Conservation (phyloP, 2,797 vertebrate genomes). For the Champsocephalus gunnari region DNA sequence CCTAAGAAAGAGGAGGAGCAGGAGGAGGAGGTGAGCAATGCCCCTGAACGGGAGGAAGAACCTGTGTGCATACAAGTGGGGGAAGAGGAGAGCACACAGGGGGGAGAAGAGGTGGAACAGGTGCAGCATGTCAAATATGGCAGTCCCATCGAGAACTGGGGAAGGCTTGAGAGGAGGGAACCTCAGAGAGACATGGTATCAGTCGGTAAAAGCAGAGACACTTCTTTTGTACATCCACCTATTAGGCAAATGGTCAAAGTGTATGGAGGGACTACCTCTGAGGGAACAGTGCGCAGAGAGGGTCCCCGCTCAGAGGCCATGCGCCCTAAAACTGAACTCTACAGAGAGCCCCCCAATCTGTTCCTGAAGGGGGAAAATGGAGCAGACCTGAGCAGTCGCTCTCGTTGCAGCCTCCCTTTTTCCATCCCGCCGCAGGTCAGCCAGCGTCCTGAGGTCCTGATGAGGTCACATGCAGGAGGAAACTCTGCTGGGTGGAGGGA, state of each 20-base stretch:
- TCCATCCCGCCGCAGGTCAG: constrained; percentile 70
- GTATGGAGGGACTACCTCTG: constrained; percentile 64
- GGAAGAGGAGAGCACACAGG: constrained; percentile 52
- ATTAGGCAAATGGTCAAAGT: constrained; percentile 73
- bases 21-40: constrained; percentile 46
- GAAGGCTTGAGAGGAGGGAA: constrained; percentile 64
- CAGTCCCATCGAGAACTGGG: constrained; percentile 57
- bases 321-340: constrained; percentile 80
- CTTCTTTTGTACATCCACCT: constrained; percentile 63
- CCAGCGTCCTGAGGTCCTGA: constrained; percentile 78
- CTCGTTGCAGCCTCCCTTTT: constrained; percentile 76
- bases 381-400: constrained; percentile 70
- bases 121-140: constrained; percentile 59
- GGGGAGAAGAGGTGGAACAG: constrained; percentile 67
- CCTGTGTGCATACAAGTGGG: constrained; percentile 37
- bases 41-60: constrained; percentile 56
- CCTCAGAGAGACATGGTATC: constrained; percentile 58
- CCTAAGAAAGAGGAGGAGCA: constrained; percentile 69
- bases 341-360: constrained; percentile 76
- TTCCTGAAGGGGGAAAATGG: constrained; percentile 78
- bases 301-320: constrained; percentile 73
- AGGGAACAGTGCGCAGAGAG: constrained; percentile 72
- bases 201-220: constrained; percentile 63
- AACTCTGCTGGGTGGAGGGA: constrained; percentile 77
- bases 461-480: constrained; percentile 77